These are phyloP conservation scores for Nomada goodeniana DNA, from an alignment of 2,888 invertebrate species.

Conservation along the genomic window DNA sequence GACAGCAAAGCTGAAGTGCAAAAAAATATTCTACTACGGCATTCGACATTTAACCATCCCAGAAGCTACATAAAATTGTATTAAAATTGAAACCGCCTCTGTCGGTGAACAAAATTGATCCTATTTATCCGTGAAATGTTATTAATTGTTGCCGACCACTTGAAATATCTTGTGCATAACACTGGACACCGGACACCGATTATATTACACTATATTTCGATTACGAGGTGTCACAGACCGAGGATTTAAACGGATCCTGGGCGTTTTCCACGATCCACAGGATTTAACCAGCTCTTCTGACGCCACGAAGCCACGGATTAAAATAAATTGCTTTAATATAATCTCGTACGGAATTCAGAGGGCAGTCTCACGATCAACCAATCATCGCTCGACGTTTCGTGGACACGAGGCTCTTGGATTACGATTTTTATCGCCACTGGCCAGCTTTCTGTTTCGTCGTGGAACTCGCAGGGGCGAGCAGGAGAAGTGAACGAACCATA, in stretches of 20 bases:
- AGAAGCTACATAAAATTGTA: too few relatives aligned
- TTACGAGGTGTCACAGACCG: too few relatives aligned
- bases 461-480: neutral
- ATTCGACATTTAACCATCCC: too few relatives aligned
- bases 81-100: too few relatives aligned
- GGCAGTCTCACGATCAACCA: neutral
- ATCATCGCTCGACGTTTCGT: neutral
- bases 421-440: neutral
- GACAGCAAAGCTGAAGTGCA: too few relatives aligned
- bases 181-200: too few relatives aligned
- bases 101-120: too few relatives aligned
- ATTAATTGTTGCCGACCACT: too few relatives aligned
- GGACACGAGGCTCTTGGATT: conserved; percentile 15
- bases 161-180: too few relatives aligned
- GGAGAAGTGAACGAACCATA: neutral
- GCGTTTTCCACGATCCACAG: conserved; percentile 24
- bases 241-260: conserved; percentile 2
- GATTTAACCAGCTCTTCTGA: neutral
- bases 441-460: neutral
- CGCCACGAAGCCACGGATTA: conserved; percentile 7
- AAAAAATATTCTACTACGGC: too few relatives aligned
- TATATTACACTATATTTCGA: too few relatives aligned
- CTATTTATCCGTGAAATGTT: too few relatives aligned
- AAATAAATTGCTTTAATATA: conserved; percentile 33
- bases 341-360: conserved; percentile 38